Conservation (phyloP, 2,888 invertebrate genomes). For the Tanypteryx hageni region DNA sequence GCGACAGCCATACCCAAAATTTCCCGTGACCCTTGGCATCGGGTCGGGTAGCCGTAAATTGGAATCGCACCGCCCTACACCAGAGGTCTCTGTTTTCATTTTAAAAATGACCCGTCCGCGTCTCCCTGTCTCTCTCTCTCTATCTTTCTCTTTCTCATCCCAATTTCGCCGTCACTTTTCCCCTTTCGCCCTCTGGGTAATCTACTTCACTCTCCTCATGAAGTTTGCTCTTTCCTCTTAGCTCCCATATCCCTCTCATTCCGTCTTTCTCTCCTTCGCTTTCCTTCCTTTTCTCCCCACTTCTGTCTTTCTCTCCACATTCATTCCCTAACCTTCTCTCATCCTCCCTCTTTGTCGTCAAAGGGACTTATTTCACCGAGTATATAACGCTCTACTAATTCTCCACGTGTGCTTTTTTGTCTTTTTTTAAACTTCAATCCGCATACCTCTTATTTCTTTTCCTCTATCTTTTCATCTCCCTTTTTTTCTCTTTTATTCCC, state of each 20-base stretch:
- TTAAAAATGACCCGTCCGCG: not conserved
- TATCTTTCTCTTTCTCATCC: not conserved
- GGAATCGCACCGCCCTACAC: not conserved
- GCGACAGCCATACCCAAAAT: not conserved
- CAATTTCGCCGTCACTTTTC: not conserved
- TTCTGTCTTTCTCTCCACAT: not conserved
- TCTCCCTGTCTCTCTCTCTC: not conserved
- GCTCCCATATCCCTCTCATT: not conserved
- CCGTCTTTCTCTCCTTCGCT: not conserved
- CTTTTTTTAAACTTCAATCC: not conserved
- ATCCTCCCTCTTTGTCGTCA: not conserved
- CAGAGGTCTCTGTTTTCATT: not conserved
- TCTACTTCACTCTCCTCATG: too few relatives aligned
- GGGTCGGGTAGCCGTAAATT: not conserved
- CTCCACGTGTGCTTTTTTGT: not conserved
- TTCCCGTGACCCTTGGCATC: not conserved
- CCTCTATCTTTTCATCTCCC: not conserved
- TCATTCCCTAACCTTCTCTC: not conserved
- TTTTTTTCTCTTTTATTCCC: not conserved
- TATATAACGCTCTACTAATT: conserved; percentile 8
- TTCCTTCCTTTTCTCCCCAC: not conserved
- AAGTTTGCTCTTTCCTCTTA: too few relatives aligned
- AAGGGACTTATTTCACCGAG: conserved; percentile 1
- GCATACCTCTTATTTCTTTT: not conserved
- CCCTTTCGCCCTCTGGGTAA: not conserved